Percentiles rank a stretch among this genome's conserved stretches.
Evolutionary conservation across 2,113 vertebrate genomes (phyloP).

Genomic region (Oreochromis spilurus): DNA sequence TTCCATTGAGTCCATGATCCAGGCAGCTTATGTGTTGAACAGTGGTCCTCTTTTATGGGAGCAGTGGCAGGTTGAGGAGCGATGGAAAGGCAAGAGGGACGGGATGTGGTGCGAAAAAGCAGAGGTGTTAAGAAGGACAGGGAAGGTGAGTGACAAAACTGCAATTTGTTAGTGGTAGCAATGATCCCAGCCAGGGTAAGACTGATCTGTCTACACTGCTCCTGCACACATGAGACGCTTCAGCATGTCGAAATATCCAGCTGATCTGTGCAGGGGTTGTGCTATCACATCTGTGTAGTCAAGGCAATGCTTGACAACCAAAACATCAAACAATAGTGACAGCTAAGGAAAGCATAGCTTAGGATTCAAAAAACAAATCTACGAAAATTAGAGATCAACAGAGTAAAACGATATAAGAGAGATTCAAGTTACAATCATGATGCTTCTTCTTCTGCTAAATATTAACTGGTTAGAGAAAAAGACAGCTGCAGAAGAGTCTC

Average conservation of each 20-base stretch:
- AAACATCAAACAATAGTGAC: not conserved
- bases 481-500: not conserved
- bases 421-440: not conserved
- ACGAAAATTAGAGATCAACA: not conserved
- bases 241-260: not conserved
- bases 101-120: not conserved
- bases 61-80: not conserved
- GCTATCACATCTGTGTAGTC: not conserved
- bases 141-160: not conserved
- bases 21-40: conserved; percentile 18
- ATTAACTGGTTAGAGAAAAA: not conserved
- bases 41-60: not conserved
- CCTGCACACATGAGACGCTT: not conserved
- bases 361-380: not conserved
- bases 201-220: not conserved
- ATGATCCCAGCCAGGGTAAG: not conserved
- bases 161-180: not conserved
- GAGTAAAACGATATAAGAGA: not conserved
- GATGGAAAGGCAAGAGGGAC: conserved; percentile 2
- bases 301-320: not conserved
- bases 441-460: not conserved
- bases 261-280: not conserved
- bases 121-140: not conserved
- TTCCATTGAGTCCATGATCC: conserved; percentile 42
- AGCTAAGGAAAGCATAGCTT: not conserved